A percentile compares a stretch with the other conserved stretches of the same genome.
phyloP scores from a whole-genome alignment of 2,888 invertebrate species.

The Amblyjoppa proteus region DNA sequence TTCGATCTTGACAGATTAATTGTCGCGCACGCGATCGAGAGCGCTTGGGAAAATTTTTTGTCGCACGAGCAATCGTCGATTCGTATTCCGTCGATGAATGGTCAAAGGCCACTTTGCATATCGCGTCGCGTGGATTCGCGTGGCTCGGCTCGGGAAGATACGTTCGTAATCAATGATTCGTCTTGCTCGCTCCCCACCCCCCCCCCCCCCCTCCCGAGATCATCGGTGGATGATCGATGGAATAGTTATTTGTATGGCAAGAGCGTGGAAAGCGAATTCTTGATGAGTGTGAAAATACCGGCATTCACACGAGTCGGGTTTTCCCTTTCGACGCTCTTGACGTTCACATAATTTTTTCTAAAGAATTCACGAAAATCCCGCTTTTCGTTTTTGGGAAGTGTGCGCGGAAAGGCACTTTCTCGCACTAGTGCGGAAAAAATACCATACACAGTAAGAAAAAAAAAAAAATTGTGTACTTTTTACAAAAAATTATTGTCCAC shows the following conservation, averaged over 20 bases:
- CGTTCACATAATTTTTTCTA: too few relatives aligned
- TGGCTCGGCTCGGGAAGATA: not conserved
- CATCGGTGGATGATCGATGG: not conserved
- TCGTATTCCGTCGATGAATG: slow-evolving; percentile 20
- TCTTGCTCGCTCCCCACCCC: not conserved
- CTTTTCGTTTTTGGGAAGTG: too few relatives aligned
- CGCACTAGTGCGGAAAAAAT: too few relatives aligned
- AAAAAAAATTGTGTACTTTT: too few relatives aligned
- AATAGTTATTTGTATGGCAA: not conserved
- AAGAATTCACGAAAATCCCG: too few relatives aligned
- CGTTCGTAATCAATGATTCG: slow-evolving; percentile 20
- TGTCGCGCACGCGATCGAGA: not conserved
- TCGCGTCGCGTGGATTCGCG: slow-evolving; percentile 23
- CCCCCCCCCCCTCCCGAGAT: not conserved
- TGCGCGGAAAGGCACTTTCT: too few relatives aligned
- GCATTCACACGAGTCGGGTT: too few relatives aligned
- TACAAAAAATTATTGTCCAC: too few relatives aligned
- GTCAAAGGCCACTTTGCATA: slow-evolving; percentile 14
- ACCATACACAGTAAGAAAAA: too few relatives aligned
- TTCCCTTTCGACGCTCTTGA: not conserved
- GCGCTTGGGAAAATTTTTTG: not conserved
- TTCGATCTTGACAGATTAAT: not conserved
- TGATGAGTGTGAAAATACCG: too few relatives aligned
- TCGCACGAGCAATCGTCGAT: slow-evolving; percentile 6
- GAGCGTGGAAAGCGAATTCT: too few relatives aligned